These are phyloP conservation scores for Vireo altiloquus DNA, from an alignment of 2,113 vertebrate genomes.

Conservation along the genomic window DNA sequence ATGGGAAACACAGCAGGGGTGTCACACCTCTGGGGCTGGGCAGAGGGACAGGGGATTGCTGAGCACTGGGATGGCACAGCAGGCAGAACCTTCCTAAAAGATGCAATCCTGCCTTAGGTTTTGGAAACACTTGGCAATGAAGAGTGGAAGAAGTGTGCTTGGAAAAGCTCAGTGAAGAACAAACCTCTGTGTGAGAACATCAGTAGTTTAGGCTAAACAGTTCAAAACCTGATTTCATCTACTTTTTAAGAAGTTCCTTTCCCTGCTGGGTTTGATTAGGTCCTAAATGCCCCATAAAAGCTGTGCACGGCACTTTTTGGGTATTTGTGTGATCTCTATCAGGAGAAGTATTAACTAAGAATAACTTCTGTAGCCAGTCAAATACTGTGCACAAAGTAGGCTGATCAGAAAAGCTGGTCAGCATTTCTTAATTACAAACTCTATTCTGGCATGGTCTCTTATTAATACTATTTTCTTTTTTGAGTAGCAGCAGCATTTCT, in stretches of 20 bases:
- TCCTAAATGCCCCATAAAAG: neutral
- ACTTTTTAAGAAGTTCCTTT: neutral
- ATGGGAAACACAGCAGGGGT: neutral
- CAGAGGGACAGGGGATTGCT: neutral
- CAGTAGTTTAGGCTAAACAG: neutral
- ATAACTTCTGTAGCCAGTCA: neutral
- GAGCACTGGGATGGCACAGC: neutral
- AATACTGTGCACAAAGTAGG: neutral
- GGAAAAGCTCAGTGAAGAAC: neutral
- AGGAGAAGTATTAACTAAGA: neutral
- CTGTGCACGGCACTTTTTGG: neutral
- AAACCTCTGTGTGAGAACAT: neutral
- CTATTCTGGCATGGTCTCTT: neutral
- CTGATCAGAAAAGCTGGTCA: neutral
- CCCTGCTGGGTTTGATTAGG: neutral
- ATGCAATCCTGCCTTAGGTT: neutral
- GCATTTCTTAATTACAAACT: neutral
- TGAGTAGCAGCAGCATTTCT: neutral
- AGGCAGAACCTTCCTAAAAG: neutral
- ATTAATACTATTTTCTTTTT: neutral
- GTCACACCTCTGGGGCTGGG: rapidly evolving
- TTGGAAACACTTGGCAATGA: neutral
- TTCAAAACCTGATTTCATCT: neutral
- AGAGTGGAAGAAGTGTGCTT: neutral
- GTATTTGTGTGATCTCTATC: neutral